Evolutionary conservation across 2,797 vertebrate genomes (phyloP).

Genomic region (Oryzias sinensis): DNA sequence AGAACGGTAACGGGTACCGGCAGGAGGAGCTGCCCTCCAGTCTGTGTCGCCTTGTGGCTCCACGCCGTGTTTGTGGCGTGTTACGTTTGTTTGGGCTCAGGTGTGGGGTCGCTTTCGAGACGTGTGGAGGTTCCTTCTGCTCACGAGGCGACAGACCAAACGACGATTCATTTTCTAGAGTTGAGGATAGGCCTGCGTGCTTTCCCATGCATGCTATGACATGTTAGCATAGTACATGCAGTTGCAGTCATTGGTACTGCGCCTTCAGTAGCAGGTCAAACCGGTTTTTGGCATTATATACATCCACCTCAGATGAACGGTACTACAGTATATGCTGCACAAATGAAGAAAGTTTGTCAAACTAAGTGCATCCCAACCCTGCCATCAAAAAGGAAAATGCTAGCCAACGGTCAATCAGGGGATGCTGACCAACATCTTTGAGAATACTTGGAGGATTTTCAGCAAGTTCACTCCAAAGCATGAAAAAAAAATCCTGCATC

Average conservation of each 20-base stretch:
- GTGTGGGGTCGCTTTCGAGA: slow-evolving; percentile 9
- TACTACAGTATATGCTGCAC: too few species aligned
- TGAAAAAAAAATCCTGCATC: too few species aligned
- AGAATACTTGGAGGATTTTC: too few species aligned
- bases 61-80: slow-evolving; percentile 34
- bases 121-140: slow-evolving; percentile 39
- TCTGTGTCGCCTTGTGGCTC: slow-evolving; percentile 19
- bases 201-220: slow-evolving; percentile 40
- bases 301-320: too few species aligned
- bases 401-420: too few species aligned
- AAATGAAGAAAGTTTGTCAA: too few species aligned
- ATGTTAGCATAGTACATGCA: slow-evolving; percentile 34
- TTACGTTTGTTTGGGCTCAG: slow-evolving; percentile 15
- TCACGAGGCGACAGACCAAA: slow-evolving; percentile 36
- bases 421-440: too few species aligned
- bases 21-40: slow-evolving; percentile 44
- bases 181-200: slow-evolving; percentile 36
- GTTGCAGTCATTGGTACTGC: background rate
- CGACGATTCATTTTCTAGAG: slow-evolving; percentile 32
- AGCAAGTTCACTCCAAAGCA: too few species aligned
- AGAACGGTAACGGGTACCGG: slow-evolving; percentile 30
- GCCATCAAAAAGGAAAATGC: too few species aligned
- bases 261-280: too few species aligned
- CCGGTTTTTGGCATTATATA: too few species aligned
- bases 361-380: too few species aligned